Conservation (phyloP, 2,888 invertebrate species). For the Eumacrocentrus americanus region DNA sequence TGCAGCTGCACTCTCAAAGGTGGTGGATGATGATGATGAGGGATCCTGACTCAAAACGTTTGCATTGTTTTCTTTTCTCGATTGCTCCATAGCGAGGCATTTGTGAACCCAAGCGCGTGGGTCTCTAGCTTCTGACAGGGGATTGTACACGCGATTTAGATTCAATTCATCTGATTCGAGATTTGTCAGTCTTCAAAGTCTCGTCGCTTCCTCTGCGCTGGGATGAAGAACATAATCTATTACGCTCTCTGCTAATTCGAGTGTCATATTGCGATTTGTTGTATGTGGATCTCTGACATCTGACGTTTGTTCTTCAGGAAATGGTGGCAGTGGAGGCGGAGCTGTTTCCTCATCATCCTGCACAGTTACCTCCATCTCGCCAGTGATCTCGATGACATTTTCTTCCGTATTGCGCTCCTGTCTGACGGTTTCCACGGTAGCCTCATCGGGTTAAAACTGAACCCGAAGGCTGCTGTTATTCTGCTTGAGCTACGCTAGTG, state of each 20-base stretch:
- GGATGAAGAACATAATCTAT: conserved; percentile 61
- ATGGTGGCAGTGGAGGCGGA: conserved; percentile 44
- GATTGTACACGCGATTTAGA: conserved; percentile 32
- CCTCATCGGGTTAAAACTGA: conserved; percentile 48
- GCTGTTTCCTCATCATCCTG: conserved; percentile 55
- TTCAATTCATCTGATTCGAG: conserved; percentile 36
- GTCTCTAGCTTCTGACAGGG: conserved; percentile 36
- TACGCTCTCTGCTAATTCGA: conserved; percentile 60
- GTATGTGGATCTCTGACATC: conserved; percentile 46
- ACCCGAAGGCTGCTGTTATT: conserved; percentile 42
- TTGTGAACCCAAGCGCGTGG: conserved; percentile 53
- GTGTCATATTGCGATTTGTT: conserved; percentile 47
- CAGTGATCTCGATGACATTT: conserved; percentile 47
- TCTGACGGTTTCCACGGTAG: conserved; percentile 47
- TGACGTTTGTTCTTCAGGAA: conserved; percentile 30
- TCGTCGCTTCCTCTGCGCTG: conserved; percentile 48
- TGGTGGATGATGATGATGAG: conserved; percentile 42
- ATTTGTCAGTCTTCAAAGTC: conserved; percentile 43
- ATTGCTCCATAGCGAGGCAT: conserved; percentile 34
- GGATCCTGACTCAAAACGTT: conserved; percentile 11
- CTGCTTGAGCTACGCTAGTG: conserved; percentile 45
- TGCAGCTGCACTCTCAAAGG: conserved; percentile 40
- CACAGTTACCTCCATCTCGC: conserved; percentile 58
- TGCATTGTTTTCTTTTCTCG: conserved; percentile 48
- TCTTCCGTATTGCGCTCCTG: conserved; percentile 35